Percentiles rank a stretch among this genome's conserved stretches.
Evolutionary conservation across 2,888 invertebrate species (phyloP).

Genomic region (Apodemia hepburni): DNA sequence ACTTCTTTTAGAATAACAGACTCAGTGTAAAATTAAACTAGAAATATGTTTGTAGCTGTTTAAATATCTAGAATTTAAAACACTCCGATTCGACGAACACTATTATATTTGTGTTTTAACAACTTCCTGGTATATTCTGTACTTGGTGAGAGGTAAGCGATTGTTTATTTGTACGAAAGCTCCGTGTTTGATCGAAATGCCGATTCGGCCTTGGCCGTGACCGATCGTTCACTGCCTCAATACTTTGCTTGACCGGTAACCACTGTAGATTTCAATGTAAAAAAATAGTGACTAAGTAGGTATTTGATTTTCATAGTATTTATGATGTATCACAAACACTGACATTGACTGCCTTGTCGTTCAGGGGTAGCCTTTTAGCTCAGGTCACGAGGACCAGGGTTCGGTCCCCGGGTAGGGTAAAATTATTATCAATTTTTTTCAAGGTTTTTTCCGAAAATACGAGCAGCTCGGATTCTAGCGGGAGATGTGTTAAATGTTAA

Average conservation of each 20-base stretch:
- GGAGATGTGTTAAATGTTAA: too few species aligned
- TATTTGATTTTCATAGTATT: too few species aligned
- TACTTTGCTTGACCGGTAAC: constrained; percentile 56
- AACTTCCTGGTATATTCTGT: constrained; percentile 36
- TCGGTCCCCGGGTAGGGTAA: too few species aligned
- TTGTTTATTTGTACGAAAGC: constrained; percentile 38
- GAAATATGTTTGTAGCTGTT: too few species aligned
- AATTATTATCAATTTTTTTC: too few species aligned
- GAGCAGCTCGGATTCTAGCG: too few species aligned
- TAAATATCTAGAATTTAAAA: neutral
- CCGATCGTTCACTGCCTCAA: constrained; percentile 67
- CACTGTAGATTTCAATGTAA: constrained; percentile 35
- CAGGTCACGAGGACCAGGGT: too few species aligned
- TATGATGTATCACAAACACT: too few species aligned
- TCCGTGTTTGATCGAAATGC: constrained; percentile 41
- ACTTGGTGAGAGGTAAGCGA: constrained; percentile 42
- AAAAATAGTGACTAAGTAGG: neutral
- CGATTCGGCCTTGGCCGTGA: constrained; percentile 72
- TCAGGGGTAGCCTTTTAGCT: too few species aligned
- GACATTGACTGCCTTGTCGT: too few species aligned
- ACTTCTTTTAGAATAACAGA: constrained; percentile 4
- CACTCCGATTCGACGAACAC: neutral
- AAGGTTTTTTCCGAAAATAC: too few species aligned
- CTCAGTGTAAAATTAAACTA: too few species aligned
- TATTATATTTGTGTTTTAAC: constrained; percentile 2